Evolutionary conservation across 2,113 vertebrate genomes (phyloP).

Genomic region (Hyperopisus bebe): DNA sequence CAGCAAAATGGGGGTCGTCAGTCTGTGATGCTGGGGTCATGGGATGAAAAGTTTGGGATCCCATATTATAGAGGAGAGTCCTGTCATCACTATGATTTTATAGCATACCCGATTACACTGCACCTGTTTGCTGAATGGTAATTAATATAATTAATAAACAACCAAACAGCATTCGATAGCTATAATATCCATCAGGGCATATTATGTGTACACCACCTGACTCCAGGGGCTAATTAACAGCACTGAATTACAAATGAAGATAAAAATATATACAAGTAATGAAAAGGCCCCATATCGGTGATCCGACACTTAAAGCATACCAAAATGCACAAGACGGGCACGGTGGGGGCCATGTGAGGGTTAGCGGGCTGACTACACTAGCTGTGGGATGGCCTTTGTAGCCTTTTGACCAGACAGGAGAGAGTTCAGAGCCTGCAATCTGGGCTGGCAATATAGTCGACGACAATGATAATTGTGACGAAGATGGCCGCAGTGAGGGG

Average conservation of each 20-base stretch:
- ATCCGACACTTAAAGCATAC: background rate
- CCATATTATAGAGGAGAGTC: background rate
- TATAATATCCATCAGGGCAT: conserved; percentile 24
- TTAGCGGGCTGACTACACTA: background rate
- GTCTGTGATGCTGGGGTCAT: background rate
- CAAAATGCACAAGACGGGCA: background rate
- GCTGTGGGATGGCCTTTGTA: background rate
- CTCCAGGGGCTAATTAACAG: conserved; percentile 15
- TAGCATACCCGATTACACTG: background rate
- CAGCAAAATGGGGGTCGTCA: background rate
- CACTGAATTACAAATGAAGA: conserved; percentile 17
- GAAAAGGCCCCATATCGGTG: background rate
- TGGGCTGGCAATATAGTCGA: background rate
- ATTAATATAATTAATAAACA: background rate
- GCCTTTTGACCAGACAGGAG: background rate
- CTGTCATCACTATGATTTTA: background rate
- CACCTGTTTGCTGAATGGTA: background rate
- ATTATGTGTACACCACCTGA: background rate
- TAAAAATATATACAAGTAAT: conserved; percentile 20
- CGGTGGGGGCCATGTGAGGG: background rate
- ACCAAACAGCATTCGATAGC: background rate
- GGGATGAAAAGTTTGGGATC: background rate
- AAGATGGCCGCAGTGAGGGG: background rate
- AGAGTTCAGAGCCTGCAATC: background rate
- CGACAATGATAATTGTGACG: background rate